Evolutionary conservation across 2,888 invertebrate species (phyloP).

Genomic region (Cheilosia vernalis): DNA sequence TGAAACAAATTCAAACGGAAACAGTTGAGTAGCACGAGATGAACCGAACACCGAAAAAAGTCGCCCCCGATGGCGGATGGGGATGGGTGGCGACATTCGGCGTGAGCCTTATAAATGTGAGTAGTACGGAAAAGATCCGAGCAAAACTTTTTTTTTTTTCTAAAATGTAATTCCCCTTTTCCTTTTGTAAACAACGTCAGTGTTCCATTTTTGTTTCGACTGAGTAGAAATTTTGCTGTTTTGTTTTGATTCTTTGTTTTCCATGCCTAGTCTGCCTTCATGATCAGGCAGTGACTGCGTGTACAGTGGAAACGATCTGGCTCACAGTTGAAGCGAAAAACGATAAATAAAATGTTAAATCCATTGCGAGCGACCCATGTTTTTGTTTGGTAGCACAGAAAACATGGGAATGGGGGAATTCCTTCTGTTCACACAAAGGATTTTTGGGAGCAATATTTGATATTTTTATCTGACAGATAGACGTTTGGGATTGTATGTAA

Average conservation of each 20-base stretch:
- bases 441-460: slow-evolving; percentile 4
- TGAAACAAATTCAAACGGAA: slow-evolving; percentile 44
- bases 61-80: slow-evolving; percentile 95
- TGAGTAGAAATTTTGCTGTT: slow-evolving; percentile 16
- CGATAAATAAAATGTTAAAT: slow-evolving; percentile 5
- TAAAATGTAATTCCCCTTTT: slow-evolving; percentile 4
- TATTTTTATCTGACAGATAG: not conserved
- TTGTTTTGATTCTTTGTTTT: slow-evolving; percentile 50
- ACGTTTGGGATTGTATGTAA: not conserved
- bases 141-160: slow-evolving; percentile 4
- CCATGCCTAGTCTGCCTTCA: slow-evolving; percentile 1
- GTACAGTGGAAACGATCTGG: slow-evolving; percentile 57
- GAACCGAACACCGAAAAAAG: slow-evolving; percentile 85
- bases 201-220: slow-evolving; percentile 1
- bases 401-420: not conserved
- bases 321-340: slow-evolving; percentile 24
- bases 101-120: slow-evolving; percentile 92
- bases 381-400: no score
- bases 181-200: not conserved
- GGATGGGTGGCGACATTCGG: slow-evolving; percentile 94
- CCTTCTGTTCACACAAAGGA: slow-evolving; percentile 18
- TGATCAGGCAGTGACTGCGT: slow-evolving; percentile 68
- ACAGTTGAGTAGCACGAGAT: slow-evolving; percentile 76
- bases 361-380: not conserved
- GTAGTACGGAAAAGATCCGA: no score